phyloP scores from a whole-genome alignment of 2,797 vertebrate genomes.

The Sarcoramphus papa region DNA sequence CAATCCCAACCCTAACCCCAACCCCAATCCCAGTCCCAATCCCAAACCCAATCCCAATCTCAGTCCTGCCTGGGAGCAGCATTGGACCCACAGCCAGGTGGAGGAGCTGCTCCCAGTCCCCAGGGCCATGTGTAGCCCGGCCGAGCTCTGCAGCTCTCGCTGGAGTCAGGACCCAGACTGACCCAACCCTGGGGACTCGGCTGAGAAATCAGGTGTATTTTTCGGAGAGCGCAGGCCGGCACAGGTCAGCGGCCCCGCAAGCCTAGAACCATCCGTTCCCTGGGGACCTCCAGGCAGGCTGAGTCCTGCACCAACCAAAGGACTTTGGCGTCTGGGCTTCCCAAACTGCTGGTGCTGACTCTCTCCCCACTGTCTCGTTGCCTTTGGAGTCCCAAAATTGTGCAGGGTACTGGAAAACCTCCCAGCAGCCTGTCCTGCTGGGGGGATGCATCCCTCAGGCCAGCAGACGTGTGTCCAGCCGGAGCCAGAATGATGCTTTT shows the following conservation, averaged over 20 bases:
- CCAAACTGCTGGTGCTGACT: not conserved
- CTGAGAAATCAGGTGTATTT: not conserved
- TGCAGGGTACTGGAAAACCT: not conserved
- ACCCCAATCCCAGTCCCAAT: not conserved
- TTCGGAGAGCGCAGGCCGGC: not conserved
- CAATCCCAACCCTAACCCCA: not conserved
- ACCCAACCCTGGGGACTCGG: not conserved
- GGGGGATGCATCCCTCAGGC: not conserved
- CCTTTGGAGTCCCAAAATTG: not conserved
- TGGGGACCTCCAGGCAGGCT: not conserved
- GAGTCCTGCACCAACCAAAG: not conserved
- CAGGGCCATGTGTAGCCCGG: not conserved
- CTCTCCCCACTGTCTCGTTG: not conserved
- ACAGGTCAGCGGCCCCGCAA: not conserved
- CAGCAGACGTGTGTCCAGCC: not conserved
- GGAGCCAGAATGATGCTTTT: not conserved
- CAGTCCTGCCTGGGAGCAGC: not conserved
- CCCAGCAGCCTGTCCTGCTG: not conserved
- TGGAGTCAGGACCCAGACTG: not conserved
- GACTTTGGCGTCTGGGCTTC: not conserved
- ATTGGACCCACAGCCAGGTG: not conserved
- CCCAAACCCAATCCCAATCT: not conserved
- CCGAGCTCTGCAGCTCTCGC: not conserved
- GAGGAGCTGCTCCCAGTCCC: not conserved
- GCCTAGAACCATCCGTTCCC: not conserved